phyloP scores from a whole-genome alignment of 2,113 vertebrate species.

The Eretmochelys imbricata region DNA sequence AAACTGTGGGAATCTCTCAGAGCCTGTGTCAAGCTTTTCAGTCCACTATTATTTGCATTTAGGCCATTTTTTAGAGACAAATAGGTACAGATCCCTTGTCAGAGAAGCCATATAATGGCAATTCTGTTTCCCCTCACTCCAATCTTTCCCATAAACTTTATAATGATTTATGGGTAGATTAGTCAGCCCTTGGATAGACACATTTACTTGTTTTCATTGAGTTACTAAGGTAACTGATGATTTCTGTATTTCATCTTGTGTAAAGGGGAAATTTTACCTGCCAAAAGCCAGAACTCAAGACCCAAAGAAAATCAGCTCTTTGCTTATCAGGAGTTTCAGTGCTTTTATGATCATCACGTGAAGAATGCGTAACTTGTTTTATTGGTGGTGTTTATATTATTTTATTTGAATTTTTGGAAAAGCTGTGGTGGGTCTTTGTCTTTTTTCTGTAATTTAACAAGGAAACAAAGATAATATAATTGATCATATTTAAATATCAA shows the following conservation, averaged over 20 bases:
- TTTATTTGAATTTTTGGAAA: neutral
- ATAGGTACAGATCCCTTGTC: neutral
- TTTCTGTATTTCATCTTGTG: conserved; percentile 78
- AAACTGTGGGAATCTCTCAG: neutral
- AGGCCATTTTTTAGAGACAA: neutral
- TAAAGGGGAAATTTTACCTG: conserved; percentile 76
- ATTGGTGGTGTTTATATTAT: neutral
- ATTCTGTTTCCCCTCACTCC: conserved; percentile 63
- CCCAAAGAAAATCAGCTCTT: conserved; percentile 19
- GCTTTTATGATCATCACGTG: neutral
- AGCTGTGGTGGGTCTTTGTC: rapidly evolving
- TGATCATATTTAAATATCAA: neutral
- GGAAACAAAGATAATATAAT: neutral
- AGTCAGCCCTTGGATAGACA: conserved; percentile 51
- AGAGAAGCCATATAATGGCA: conserved; percentile 35
- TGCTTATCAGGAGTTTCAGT: conserved; percentile 61
- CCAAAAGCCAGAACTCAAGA: conserved; percentile 61
- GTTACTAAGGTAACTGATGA: conserved; percentile 60
- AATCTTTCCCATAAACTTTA: conserved; percentile 36
- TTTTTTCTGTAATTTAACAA: neutral
- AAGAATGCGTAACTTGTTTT: neutral
- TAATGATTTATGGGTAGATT: conserved; percentile 66
- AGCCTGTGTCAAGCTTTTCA: neutral
- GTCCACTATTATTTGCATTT: neutral
- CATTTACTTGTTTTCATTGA: neutral